Conservation (phyloP, 2,797 vertebrate species). For the Anguilla megastoma region DNA sequence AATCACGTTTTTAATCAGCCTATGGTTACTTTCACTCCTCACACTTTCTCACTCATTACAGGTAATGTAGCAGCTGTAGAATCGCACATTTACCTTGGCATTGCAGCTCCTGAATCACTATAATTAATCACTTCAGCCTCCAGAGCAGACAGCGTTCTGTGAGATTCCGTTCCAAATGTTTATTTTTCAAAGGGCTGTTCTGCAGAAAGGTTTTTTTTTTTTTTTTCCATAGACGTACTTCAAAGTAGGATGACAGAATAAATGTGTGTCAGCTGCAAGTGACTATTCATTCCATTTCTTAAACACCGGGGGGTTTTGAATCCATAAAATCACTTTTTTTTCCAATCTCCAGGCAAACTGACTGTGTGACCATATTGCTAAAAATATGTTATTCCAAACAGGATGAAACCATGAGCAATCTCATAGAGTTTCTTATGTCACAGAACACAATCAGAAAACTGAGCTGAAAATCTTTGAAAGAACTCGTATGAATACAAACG, state of each 20-base stretch:
- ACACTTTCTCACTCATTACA: neutral
- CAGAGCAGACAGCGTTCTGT: neutral
- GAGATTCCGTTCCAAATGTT: neutral
- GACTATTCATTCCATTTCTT: neutral
- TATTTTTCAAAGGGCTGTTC: neutral
- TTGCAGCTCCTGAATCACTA: neutral
- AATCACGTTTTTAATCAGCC: neutral
- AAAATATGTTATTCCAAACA: neutral
- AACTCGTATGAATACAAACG: neutral
- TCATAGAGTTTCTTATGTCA: neutral
- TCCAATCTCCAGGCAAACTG: neutral
- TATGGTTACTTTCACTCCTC: neutral
- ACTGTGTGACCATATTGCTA: neutral
- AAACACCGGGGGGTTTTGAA: neutral
- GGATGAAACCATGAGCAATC: neutral
- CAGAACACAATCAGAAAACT: neutral
- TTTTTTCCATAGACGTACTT: neutral
- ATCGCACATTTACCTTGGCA: neutral
- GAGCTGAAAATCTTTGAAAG: neutral
- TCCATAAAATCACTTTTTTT: neutral
- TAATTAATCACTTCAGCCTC: conserved; percentile 4
- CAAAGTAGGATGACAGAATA: neutral
- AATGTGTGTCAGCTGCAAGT: neutral
- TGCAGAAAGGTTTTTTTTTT: neutral
- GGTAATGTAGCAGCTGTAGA: neutral